Base-by-base conservation (phyloP, 1,140 invertebrate species). In the Trichoplusia ni region DNA sequence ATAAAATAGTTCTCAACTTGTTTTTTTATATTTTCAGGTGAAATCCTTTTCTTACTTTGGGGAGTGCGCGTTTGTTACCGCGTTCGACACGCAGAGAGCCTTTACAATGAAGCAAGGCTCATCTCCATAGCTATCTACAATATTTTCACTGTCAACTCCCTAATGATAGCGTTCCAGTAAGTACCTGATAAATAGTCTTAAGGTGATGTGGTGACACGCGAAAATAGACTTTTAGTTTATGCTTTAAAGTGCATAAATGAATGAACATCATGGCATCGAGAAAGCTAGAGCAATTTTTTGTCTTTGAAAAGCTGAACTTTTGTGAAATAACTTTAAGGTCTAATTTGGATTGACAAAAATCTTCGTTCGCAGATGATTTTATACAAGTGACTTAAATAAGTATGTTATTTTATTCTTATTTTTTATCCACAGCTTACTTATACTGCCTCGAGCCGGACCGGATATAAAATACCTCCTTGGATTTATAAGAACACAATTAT, bases 101-200 rank as follows among this genome's bases (percentile, higher is more conserved):
- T 97, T 8, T 98, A 97, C 90, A 98, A 98, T 86, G 97, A 98
- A 90, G 97, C 97, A 3, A 92, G 95, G 77, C 93, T 97, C 60
- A 98, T 98, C 71, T 97, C 96, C 33, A 97, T 97, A 89, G 96
- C 97, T 4, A 97, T 98, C 56, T 98, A 98, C 90, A 98, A 98
- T 85, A 98, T 98, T 69, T 96, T 97, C 53, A 92, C 96, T 42
- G 95, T 98, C 64, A 98, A 98, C 84, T 97, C 95, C 31, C 92
- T 96, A 19, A 97, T 98, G 95, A 94, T 97, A 44, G 94, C 95
- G 2, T 94, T 98, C 73, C 97, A 97, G 97, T 98, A 93, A 95
- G 96, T 96, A 69, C 1, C 25, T 47, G 60, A 31, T 23, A 19
- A 14, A 16, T 13, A 16, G 7, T n/a, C n/a, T n/a, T n/a, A 51